Percentiles rank a stretch among this genome's conserved stretches.
phyloP scores from a whole-genome alignment of 2,797 vertebrate genomes.

The Siniperca scherzeri region DNA sequence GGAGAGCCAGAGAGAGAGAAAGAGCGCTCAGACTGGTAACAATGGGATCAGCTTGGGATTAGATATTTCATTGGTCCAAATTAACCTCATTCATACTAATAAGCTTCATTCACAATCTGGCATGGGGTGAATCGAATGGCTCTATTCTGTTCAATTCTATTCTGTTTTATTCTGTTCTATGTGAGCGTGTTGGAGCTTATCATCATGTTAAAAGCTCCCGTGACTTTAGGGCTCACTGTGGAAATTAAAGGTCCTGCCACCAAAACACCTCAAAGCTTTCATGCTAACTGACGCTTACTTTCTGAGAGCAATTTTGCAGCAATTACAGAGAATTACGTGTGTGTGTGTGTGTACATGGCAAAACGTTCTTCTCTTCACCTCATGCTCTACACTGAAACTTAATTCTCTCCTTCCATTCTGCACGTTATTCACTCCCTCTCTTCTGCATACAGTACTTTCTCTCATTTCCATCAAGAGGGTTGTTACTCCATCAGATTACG shows the following conservation, averaged over 20 bases:
- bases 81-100: conserved; percentile 56
- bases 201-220: conserved; percentile 20
- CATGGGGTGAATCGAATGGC: conserved; percentile 29
- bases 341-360: neutral
- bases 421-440: neutral
- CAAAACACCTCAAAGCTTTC: conserved; percentile 30
- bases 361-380: neutral
- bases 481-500: neutral
- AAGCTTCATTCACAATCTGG: conserved; percentile 45
- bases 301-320: neutral
- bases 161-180: conserved; percentile 24
- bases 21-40: conserved; percentile 37
- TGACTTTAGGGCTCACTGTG: neutral
- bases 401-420: neutral
- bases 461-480: neutral
- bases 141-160: conserved; percentile 33
- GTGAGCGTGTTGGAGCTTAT: neutral
- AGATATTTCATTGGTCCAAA: conserved; percentile 46
- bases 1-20: conserved; percentile 11
- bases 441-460: too few species aligned
- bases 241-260: conserved; percentile 2
- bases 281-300: conserved; percentile 7
- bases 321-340: conserved; percentile 22
- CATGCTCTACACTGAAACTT: neutral
- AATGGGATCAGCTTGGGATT: conserved; percentile 62